These are phyloP conservation scores for Platysternon megacephalum DNA, from an alignment of 2,113 vertebrate genomes.

Conservation along the genomic window DNA sequence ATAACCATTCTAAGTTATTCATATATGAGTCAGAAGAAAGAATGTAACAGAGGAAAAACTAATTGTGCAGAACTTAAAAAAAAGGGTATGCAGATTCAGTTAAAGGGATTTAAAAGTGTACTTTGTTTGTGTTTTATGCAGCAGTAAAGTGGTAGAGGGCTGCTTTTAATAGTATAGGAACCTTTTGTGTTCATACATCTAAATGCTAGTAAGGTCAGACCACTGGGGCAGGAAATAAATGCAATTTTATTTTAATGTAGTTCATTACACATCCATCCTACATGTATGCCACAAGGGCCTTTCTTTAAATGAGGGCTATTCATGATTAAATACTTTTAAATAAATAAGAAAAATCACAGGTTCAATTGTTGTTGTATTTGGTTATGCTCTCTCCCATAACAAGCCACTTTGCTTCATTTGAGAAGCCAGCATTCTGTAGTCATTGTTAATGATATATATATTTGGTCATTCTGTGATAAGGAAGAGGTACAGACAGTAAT, in stretches of 20 bases:
- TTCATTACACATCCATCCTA: conserved; percentile 23
- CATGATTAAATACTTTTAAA: conserved; percentile 57
- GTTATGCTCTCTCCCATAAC: conserved; percentile 39
- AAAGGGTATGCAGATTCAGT: not conserved
- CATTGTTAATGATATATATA: conserved; percentile 37
- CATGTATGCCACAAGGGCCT: not conserved
- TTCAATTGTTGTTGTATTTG: conserved; percentile 12
- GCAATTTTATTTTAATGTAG: conserved; percentile 58
- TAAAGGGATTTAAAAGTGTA: not conserved
- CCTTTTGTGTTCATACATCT: conserved; percentile 50
- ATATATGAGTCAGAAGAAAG: conserved; percentile 6
- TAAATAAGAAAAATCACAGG: conserved; percentile 28
- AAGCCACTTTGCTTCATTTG: conserved; percentile 50
- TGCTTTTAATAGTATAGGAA: not conserved
- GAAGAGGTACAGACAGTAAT: conserved; percentile 4
- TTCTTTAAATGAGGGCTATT: conserved; percentile 10
- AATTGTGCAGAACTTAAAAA: not conserved
- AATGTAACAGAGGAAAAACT: not conserved
- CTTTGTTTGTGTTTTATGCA: not conserved
- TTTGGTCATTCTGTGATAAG: not conserved
- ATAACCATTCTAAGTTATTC: not conserved
- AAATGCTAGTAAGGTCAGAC: conserved; percentile 45
- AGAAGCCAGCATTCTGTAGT: conserved; percentile 6
- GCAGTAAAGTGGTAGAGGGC: not conserved
- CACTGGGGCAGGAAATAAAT: conserved; percentile 66